Base-by-base conservation (phyloP, 2,888 invertebrate species). In the Scrobipalpa atriplicella region DNA sequence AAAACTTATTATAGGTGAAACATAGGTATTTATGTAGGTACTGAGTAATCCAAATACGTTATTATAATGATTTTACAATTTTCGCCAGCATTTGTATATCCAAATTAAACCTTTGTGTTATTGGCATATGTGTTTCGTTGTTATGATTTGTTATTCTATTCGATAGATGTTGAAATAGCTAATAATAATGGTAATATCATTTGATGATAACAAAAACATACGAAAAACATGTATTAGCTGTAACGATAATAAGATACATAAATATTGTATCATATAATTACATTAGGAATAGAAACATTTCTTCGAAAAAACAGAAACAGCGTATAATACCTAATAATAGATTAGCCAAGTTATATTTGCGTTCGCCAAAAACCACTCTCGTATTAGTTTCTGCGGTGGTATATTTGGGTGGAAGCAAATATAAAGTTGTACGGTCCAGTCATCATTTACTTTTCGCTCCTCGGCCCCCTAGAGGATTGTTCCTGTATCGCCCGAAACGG, bases 381-480 rank as follows among this genome's bases (percentile, higher is more conserved):
- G 10, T 63, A 16, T 21, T 8, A 52, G 51, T 63, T 52, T 52
- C 10, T 29, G 9, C 18, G 6, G 38, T 38, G 1, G 29, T 58
- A 38, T 29, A 29, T 58, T 63, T 63, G 18, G n/a, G 10, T 38
- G 18, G 36, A 8, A 8, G 52, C 38, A 63, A 63, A 52, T 10
- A 18, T 38, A 63, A 52, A 38, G 36, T 52, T 51, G 63, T 51
- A n/a, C n/a, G 7, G 29, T 51, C 18, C 41, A 62, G 69, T 69
- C 71, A 75, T 74, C 72, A 74, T 74, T 75, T 73, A 76, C 72
- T 74, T 69, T 67, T 66, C 66, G 71, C 70, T 73, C 69, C 70
- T 70, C 58, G 61, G 61, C 68, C 79, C 86, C 78, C 85, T 19
- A 2, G 83, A 70, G 83, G 76, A 77, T 71, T 70, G 74, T 83